Evolutionary conservation across 2,113 vertebrate genomes (phyloP), one percentile per base, ranked within the genome.

Genomic region (Ptychochromis oligacanthus): DNA sequence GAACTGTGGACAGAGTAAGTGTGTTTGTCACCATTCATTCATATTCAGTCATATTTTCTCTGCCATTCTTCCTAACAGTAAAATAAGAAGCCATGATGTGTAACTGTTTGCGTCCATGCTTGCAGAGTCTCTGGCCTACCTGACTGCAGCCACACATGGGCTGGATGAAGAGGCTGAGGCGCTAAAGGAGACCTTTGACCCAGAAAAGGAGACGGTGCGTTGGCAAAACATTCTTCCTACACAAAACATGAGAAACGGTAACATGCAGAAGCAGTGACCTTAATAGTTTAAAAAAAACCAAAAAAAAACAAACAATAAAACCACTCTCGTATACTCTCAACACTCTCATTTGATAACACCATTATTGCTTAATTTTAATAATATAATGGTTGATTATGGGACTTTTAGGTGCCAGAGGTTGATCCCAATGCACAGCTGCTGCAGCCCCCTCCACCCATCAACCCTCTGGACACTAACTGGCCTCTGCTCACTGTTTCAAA

Each of bases 401-500:
- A 59, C 65, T 17, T 60, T 8, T 81, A 99, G 98, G 94, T 99
- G 22, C 98, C 98, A 5, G 97, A 98, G 75, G 96, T 99, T 10
- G 97, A 99, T 83, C 95, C 95, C 14, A 93, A 97, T 2, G 98
- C 98, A 7, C 96, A 96, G 88, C 92, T 99, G 86, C 96, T 99
- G 81, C 97, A 99, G 95, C 98, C 98, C 0, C 96, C 97, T 38
- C 97, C 98, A 2, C 98, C 98, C 74, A 96, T 99, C 93, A 97
- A 99, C 96, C 98, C 98, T 3, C 92, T 99, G 93, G 98, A 99
- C 90, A 99, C 98, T 43, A 99, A 99, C 90, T 99, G 98, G 98
- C 98, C 98, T 0, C 92, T 99, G 74, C 91, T 99, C 82, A 99
- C 98, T 0, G 97, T 99, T 3, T 98, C 98, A 79, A 99, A 98